These are phyloP conservation scores for Anguilla anguilla DNA, from an alignment of 2,797 vertebrate species.

Conservation along the genomic window DNA sequence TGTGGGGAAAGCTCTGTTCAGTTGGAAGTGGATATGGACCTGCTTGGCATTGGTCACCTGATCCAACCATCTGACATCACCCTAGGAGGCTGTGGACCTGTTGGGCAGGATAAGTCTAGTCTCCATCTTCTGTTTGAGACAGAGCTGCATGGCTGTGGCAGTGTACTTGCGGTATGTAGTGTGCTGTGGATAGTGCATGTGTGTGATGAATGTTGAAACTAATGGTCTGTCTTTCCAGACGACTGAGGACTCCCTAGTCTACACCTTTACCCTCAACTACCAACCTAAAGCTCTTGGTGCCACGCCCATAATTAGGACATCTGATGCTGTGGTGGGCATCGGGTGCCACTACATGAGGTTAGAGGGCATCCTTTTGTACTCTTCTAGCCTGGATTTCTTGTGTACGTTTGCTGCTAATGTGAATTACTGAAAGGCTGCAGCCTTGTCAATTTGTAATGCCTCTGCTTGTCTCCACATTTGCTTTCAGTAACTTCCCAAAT, in stretches of 20 bases:
- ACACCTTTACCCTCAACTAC: too few species aligned
- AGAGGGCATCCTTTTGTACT: too few species aligned
- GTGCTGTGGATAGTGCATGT: neutral
- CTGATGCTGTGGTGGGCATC: too few species aligned
- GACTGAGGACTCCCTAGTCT: neutral
- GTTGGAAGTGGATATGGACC: slow-evolving; percentile 30
- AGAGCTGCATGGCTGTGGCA: slow-evolving; percentile 32
- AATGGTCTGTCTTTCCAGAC: neutral
- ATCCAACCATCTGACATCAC: slow-evolving; percentile 31
- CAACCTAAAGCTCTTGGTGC: too few species aligned
- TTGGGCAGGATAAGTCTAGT: neutral
- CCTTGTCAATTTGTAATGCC: too few species aligned
- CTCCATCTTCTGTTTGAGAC: slow-evolving; percentile 9
- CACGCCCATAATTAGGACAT: too few species aligned
- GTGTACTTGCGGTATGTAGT: slow-evolving; percentile 15
- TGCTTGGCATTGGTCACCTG: slow-evolving; percentile 33
- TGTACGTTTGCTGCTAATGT: too few species aligned
- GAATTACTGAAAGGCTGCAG: too few species aligned
- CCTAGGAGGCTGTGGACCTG: slow-evolving; percentile 34
- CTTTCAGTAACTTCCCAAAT: too few species aligned
- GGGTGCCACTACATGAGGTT: too few species aligned
- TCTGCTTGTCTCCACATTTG: too few species aligned
- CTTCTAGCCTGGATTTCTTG: too few species aligned
- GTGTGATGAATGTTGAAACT: neutral
- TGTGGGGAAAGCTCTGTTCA: slow-evolving; percentile 26